Base-by-base conservation (phyloP, 2,888 invertebrate species). In the Melitaea athalia region DNA sequence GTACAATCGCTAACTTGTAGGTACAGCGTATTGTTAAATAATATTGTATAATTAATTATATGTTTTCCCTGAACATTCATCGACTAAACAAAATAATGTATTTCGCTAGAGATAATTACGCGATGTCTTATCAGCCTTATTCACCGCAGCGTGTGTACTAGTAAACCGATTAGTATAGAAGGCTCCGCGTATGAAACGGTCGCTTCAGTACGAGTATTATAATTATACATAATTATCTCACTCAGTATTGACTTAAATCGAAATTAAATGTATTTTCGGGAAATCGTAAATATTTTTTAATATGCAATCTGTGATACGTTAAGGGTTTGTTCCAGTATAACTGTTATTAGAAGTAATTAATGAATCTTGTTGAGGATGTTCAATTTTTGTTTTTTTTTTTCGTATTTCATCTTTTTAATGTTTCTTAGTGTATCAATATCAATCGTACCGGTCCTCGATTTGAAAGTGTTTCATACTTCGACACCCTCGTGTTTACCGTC, bases 401-500 rank as follows among this genome's bases (percentile, higher is more conserved):
- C n/a, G n/a, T n/a, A n/a, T n/a, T n/a, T 53, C 14, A 10, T 53
- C 14, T 14, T 14, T 53, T 17, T 5, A 15, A 15, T 63, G 7
- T 12, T 31, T 14, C 12, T 5, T 12, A 42, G 47, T 50, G n/a
- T 52, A 14, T n/a, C n/a, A n/a, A n/a, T 10, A n/a, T 3, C 59
- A 15, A 52, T 45, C 31, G 38, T 17, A 57, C 8, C 14, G 38
- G 17, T 7, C 24, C 15, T 61, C 45, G n/a, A 43, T 62, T 57
- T 49, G 12, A 55, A 59, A 60, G 47, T 55, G 61, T 57, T 61
- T 38, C 17, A 14, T 45, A 55, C n/a, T 67, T 47, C 59, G 38
- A 55, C 59, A 65, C 66, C 63, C 69, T 65, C 63, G 55, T 68
- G 71, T 70, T 69, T 69, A 68, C 74, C 72, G 73, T 69, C 70